A percentile compares a stretch with the other conserved stretches of the same genome.
Conservation (phyloP, 2,797 vertebrate genomes). For the Hydrophis major region DNA sequence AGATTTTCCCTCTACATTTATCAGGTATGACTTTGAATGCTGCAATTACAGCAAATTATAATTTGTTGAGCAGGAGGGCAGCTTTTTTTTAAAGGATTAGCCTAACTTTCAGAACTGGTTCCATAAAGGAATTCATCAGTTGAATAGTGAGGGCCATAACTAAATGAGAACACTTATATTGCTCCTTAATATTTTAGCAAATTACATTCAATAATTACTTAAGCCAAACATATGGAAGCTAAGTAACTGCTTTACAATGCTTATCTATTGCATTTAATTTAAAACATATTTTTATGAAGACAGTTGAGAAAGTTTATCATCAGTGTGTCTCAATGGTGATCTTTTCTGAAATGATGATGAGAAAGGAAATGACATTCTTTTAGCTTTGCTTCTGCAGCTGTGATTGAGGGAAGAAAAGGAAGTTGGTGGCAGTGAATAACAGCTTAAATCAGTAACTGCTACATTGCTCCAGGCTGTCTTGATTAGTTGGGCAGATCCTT, state of each 20-base stretch:
- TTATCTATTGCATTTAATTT: slow-evolving; percentile 17
- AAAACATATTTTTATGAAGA: slow-evolving; percentile 35
- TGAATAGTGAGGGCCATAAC: neutral
- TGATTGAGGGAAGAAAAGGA: neutral
- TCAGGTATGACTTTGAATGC: neutral
- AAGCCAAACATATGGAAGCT: slow-evolving; percentile 29
- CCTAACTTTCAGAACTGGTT: neutral
- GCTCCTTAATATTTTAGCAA: slow-evolving; percentile 17
- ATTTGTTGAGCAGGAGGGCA: neutral
- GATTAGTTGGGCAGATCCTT: neutral
- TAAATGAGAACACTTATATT: neutral
- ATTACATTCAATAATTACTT: slow-evolving; percentile 19
- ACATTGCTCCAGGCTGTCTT: neutral
- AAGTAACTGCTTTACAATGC: slow-evolving; percentile 29
- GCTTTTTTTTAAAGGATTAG: neutral
- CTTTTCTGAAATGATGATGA: slow-evolving; percentile 44
- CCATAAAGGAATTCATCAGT: neutral
- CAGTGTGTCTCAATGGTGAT: slow-evolving; percentile 31
- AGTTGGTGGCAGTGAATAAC: neutral
- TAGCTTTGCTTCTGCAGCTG: neutral
- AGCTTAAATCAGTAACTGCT: neutral
- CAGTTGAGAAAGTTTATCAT: slow-evolving; percentile 13
- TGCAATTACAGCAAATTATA: neutral
- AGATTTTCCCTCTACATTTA: neutral
- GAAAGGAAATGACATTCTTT: neutral